Conservation (phyloP, 1,140 invertebrate genomes). For the Zaprionus lachaisei region DNA sequence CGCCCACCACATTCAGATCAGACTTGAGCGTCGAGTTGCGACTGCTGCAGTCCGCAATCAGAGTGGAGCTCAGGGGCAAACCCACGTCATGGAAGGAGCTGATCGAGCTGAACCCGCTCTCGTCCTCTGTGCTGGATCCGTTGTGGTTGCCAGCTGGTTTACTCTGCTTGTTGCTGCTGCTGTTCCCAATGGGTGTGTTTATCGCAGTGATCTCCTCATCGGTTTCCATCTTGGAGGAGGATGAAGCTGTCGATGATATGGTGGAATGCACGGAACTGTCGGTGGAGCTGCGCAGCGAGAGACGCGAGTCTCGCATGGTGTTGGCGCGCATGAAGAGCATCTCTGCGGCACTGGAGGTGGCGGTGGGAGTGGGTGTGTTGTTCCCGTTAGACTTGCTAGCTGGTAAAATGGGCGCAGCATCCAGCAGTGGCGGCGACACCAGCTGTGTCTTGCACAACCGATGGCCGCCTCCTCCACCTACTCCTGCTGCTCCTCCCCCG, state of each 20-base stretch:
- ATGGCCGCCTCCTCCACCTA: slow-evolving; percentile 28
- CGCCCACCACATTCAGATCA: slow-evolving; percentile 63
- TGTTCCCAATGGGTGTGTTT: slow-evolving; percentile 32
- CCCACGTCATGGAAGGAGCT: slow-evolving; percentile 92
- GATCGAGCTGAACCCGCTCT: slow-evolving; percentile 93
- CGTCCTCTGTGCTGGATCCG: slow-evolving; percentile 87
- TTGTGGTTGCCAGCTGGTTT: slow-evolving; percentile 39
- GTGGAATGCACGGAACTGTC: slow-evolving; percentile 84
- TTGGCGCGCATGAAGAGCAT: slow-evolving; percentile 78
- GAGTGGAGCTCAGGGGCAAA: slow-evolving; percentile 85
- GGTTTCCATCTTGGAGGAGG: slow-evolving; percentile 79
- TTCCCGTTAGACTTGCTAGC: slow-evolving; percentile 9
- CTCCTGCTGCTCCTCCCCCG: slow-evolving; percentile 12
- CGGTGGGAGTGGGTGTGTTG: slow-evolving; percentile 29
- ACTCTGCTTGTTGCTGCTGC: slow-evolving; percentile 31
- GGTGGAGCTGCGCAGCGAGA: slow-evolving; percentile 81
- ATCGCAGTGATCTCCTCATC: slow-evolving; percentile 68
- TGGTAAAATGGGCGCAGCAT: slow-evolving; percentile 20
- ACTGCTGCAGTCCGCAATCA: slow-evolving; percentile 62
- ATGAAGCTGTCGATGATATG: slow-evolving; percentile 77
- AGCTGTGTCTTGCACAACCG: slow-evolving; percentile 60
- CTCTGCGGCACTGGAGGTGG: slow-evolving; percentile 51
- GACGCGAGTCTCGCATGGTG: slow-evolving; percentile 76
- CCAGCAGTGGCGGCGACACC: slow-evolving; percentile 51
- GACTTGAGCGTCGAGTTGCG: slow-evolving; percentile 78